Conservation (phyloP, 2,113 vertebrate genomes). For the Amphiprion percula region DNA sequence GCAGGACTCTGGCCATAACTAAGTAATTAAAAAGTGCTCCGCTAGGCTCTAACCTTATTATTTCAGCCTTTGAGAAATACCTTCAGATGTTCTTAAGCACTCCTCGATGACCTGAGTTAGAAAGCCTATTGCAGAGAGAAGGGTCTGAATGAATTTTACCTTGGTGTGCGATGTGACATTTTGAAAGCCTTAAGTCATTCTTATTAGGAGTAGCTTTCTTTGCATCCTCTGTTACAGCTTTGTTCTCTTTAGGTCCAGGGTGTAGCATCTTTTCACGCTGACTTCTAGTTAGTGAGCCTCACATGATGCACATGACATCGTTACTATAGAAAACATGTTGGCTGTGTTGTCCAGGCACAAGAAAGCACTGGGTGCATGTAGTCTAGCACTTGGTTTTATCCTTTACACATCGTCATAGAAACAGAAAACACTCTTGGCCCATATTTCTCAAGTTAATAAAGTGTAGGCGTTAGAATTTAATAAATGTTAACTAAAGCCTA, state of each 20-base stretch:
- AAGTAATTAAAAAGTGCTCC: slow-evolving; percentile 76
- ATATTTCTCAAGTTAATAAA: slow-evolving; percentile 10
- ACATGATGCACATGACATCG: slow-evolving; percentile 29
- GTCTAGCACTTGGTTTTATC: slow-evolving; percentile 10
- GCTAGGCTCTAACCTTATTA: slow-evolving; percentile 64
- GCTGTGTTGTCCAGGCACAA: slow-evolving; percentile 25
- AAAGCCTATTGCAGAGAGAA: slow-evolving; percentile 26
- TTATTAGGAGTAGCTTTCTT: slow-evolving; percentile 32
- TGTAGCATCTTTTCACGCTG: slow-evolving; percentile 43
- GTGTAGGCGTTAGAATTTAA: not conserved
- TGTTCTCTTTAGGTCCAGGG: slow-evolving; percentile 48
- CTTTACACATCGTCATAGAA: slow-evolving; percentile 10
- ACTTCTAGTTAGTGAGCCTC: slow-evolving; percentile 39
- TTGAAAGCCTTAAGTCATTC: slow-evolving; percentile 56
- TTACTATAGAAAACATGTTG: slow-evolving; percentile 27
- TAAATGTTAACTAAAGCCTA: not conserved
- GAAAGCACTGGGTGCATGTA: not conserved
- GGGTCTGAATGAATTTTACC: slow-evolving; percentile 42
- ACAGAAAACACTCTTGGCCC: not conserved
- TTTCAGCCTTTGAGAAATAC: slow-evolving; percentile 58
- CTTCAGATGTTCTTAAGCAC: slow-evolving; percentile 56
- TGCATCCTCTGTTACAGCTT: slow-evolving; percentile 21
- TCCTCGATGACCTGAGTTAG: slow-evolving; percentile 18
- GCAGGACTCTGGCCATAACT: slow-evolving; percentile 56
- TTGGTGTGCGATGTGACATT: slow-evolving; percentile 49